Evolutionary conservation across 1,140 invertebrate species (phyloP).

Genomic region (Papilio machaon): DNA sequence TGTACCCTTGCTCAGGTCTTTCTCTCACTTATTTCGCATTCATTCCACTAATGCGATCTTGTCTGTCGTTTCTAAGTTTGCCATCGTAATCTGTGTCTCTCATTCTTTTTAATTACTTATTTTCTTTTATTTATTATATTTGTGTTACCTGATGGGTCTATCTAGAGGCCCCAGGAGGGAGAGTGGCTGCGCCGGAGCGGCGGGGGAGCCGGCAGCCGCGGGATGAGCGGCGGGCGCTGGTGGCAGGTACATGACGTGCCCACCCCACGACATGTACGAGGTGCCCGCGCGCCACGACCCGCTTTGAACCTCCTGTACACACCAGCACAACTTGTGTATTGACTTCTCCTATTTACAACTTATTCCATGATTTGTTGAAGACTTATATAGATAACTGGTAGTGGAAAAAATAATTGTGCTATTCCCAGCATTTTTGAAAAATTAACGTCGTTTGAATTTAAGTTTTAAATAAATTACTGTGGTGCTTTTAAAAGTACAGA

Average conservation of each 20-base stretch:
- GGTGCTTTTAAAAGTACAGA: too few species aligned
- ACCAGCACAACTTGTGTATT: not conserved
- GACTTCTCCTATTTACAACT: too few species aligned
- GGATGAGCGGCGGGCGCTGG: conserved; percentile 84
- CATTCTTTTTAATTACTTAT: not conserved
- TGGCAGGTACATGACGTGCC: conserved; percentile 91
- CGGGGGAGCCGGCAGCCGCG: conserved; percentile 72
- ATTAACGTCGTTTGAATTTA: too few species aligned
- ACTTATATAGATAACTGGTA: too few species aligned
- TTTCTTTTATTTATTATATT: not conserved
- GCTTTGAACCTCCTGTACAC: conserved; percentile 49
- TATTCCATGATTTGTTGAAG: too few species aligned
- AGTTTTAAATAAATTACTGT: too few species aligned
- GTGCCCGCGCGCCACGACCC: conserved; percentile 54
- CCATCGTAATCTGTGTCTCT: too few species aligned
- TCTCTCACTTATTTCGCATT: too few species aligned
- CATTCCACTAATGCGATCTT: too few species aligned
- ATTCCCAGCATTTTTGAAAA: too few species aligned
- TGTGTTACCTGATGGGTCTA: conserved; percentile 66
- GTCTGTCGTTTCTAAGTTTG: not conserved
- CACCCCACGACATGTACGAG: conserved; percentile 81
- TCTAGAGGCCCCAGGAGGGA: conserved; percentile 66
- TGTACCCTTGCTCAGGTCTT: too few species aligned
- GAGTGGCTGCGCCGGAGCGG: conserved; percentile 69
- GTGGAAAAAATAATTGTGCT: too few species aligned